phyloP scores from a whole-genome alignment of 1,140 invertebrate species.

The Danaus plexippus region DNA sequence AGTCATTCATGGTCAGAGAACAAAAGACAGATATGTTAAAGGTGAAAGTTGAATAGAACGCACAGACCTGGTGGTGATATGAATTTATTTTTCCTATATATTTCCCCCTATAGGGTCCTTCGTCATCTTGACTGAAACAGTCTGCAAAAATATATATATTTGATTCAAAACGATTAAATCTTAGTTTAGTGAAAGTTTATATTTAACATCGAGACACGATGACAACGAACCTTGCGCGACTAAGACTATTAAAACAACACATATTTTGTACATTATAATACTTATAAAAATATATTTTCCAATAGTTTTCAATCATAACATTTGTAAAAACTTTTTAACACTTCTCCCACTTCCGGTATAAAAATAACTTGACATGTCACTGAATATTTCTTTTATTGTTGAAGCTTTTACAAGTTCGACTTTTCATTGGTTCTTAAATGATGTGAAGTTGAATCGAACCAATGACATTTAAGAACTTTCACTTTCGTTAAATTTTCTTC shows the following conservation, averaged over 20 bases:
- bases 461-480: slow-evolving; percentile 22
- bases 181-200: slow-evolving; percentile 31
- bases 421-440: slow-evolving; percentile 19
- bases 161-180: neutral
- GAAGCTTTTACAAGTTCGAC: slow-evolving; percentile 11
- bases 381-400: slow-evolving; percentile 11
- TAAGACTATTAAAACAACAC: slow-evolving; percentile 24
- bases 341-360: slow-evolving; percentile 30
- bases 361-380: slow-evolving; percentile 27
- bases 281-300: slow-evolving; percentile 14
- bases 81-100: slow-evolving; percentile 89
- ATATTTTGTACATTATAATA: slow-evolving; percentile 29
- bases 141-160: slow-evolving; percentile 33
- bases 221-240: slow-evolving; percentile 34
- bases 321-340: slow-evolving; percentile 25
- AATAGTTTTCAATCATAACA: slow-evolving; percentile 19
- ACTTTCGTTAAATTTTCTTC: slow-evolving; percentile 17
- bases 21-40: slow-evolving; percentile 4
- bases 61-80: slow-evolving; percentile 83
- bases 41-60: slow-evolving; percentile 21
- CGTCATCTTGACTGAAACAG: slow-evolving; percentile 67
- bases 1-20: slow-evolving; percentile 15
- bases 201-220: slow-evolving; percentile 7
- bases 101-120: slow-evolving; percentile 84
- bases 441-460: slow-evolving; percentile 2